Evolutionary conservation across 2,888 invertebrate species (phyloP), one percentile per base, ranked within the genome.

Genomic region (Synanthedon vespiformis): DNA sequence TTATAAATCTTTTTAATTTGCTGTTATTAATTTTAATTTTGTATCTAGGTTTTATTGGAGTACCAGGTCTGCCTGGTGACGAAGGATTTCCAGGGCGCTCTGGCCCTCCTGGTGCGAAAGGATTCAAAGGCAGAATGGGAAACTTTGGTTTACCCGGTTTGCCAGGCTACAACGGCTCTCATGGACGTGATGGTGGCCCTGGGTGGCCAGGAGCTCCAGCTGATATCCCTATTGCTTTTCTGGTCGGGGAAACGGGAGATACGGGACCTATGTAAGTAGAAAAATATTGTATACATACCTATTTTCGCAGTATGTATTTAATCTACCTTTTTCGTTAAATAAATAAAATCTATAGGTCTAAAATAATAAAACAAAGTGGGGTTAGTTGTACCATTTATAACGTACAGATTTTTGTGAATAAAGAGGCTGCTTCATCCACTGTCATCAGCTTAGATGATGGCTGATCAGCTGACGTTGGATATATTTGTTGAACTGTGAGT

Each of bases 191-290:
- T 53, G 92, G 92, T 3, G 54, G 56, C 0, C 80, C 88, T 8
- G 92, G 92, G 4, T 60, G 59, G 18, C 81, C 84, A 1, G 92
- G 92, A n/a, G 57, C 56, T 3, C 62, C 74, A 3, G 86, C 89
- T 56, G 70, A 62, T 69, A 76, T 67, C 60, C 78, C 60, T 12
- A 78, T 67, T 1, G 59, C 61, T n/a, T 80, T 78, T 52, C 70
- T 84, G 10, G 69, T 71, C 50, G 85, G 91, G n/a, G 63, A 77
- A 54, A 82, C 79, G 61, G 91, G 91, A 62, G 88, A 89, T 4
- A 52, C 60, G 14, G 88, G 88, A 40, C 60, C 68, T 6, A 75
- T 68, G 85, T 84, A 74, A 67, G 61, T 62, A 54, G 44, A 40
- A 48, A 22, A 34, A 34, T 34, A 34, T 34, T 8, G 34, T 34